Conservation (phyloP, 2,888 invertebrate species). For the Sarcophaga carnaria region DNA sequence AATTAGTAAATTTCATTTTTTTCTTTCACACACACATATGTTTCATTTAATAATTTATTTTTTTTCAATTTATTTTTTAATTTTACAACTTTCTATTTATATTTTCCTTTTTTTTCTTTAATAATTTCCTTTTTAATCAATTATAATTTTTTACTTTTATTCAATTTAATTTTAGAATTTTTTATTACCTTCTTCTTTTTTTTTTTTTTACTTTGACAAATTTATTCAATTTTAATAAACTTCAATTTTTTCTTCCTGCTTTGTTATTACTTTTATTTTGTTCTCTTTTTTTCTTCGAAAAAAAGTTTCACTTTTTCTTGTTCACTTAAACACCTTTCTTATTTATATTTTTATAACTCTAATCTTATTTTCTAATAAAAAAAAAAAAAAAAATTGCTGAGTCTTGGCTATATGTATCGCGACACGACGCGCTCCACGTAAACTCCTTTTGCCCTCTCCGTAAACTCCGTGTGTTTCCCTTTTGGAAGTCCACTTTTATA, state of each 20-base stretch:
- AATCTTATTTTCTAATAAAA: background rate
- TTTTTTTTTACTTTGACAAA: too few species aligned
- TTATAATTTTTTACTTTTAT: background rate
- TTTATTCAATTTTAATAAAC: too few species aligned
- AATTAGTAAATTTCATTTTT: too few species aligned
- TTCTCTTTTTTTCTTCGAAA: too few species aligned
- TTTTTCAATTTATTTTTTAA: background rate
- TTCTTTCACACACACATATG: too few species aligned
- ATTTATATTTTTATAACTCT: background rate
- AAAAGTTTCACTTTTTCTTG: background rate
- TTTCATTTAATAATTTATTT: too few species aligned
- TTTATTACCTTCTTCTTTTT: background rate
- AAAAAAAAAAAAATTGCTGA: background rate
- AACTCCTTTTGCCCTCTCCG: background rate
- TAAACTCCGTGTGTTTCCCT: background rate
- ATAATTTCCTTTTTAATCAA: background rate
- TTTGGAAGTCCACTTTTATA: slow-evolving; percentile 19
- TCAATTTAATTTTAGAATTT: background rate
- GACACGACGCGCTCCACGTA: background rate
- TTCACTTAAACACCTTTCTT: background rate
- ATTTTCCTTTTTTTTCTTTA: too few species aligned
- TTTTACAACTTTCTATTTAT: background rate
- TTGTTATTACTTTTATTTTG: too few species aligned
- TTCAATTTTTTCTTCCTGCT: too few species aligned
- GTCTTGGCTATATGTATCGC: background rate